A percentile compares a stretch with the other conserved stretches of the same genome.
phyloP scores from a whole-genome alignment of 2,113 vertebrate genomes.

The Rhinopomastus cyanomelas region DNA sequence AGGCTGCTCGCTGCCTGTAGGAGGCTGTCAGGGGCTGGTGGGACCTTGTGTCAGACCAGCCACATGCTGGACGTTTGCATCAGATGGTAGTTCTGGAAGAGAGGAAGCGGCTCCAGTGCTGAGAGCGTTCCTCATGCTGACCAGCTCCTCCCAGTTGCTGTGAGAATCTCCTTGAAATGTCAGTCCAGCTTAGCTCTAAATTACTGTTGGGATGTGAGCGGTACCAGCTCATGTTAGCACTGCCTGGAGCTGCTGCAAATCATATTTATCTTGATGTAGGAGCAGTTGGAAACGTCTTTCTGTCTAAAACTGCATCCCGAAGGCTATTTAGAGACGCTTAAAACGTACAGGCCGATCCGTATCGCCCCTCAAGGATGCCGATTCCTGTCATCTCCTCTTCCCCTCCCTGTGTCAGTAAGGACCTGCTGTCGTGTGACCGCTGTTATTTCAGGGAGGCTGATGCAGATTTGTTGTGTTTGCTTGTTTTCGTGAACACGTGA shows the following conservation, averaged over 20 bases:
- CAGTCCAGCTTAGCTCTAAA: not conserved
- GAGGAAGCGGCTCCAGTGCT: not conserved
- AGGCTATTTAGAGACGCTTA: not conserved
- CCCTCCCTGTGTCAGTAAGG: not conserved
- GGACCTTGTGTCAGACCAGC: not conserved
- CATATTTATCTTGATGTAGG: not conserved
- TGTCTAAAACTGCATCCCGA: not conserved
- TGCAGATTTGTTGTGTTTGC: slow-evolving; percentile 9
- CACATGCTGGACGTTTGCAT: not conserved
- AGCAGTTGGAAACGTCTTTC: not conserved
- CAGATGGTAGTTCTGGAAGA: not conserved
- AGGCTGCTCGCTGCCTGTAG: not conserved
- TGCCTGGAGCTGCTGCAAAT: not conserved
- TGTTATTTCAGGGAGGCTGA: slow-evolving; percentile 47
- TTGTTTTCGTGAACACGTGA: not conserved
- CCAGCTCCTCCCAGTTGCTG: not conserved
- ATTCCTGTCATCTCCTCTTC: not conserved
- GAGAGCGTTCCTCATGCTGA: not conserved
- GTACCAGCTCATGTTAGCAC: not conserved
- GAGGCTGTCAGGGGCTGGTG: not conserved
- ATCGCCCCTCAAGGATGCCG: not conserved
- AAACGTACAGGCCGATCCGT: fast-evolving
- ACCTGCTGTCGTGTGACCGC: not conserved
- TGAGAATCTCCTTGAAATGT: not conserved
- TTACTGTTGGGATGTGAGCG: not conserved